Base-by-base conservation (phyloP, 2,113 vertebrate genomes). In the Tragelaphus strepsiceros region DNA sequence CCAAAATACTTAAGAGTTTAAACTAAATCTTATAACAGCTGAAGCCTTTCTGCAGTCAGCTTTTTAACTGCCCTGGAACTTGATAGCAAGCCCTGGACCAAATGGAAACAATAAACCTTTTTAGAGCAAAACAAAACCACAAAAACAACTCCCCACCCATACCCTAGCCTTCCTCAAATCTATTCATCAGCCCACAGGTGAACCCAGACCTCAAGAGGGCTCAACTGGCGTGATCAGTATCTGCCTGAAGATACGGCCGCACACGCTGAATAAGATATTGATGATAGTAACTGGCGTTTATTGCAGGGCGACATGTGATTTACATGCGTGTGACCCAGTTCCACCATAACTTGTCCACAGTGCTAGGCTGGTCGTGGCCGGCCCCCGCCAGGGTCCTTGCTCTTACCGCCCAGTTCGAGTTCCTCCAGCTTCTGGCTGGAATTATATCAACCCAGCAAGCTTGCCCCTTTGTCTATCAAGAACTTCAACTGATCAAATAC, bases 281-380 rank as follows among this genome's bases (percentile, higher is more conserved):
- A 14, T 24, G 10, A 43, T 2, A 28, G 71, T 16, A 62, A 56
- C 61, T 46, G 49, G 21, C 0, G 3, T 43, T 81, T n/a, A 26
- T 21, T 30, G 43, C 24, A 4, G 22, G 32, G 6, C 0, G 0
- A 39, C 51, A n/a, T 9, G 53, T 26, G 80, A 51, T 39, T 46
- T 7, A 21, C 26, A 26, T 1, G 22, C 1, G 2, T 22, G 6
- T 13, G 19, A 39, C 51, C 49, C 10, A 26, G 43, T 39, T 22
- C 82, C 26, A 0, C 5, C 54, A 10, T 19, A 46, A 54, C 24
- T 84, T 11, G 0, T 74, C 46, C 11, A 32, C 3, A 12, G 49
- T 17, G 1, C 71, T 24, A 7, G 1, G 61, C 21, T 24, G 6
- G 3, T 24, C 4, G 21, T n/a, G n/a, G 32, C 59, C 0, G 11